A percentile compares a stretch with the other conserved stretches of the same genome.
Evolutionary conservation across 2,113 vertebrate species (phyloP).

Genomic region (Urocolius indicus): DNA sequence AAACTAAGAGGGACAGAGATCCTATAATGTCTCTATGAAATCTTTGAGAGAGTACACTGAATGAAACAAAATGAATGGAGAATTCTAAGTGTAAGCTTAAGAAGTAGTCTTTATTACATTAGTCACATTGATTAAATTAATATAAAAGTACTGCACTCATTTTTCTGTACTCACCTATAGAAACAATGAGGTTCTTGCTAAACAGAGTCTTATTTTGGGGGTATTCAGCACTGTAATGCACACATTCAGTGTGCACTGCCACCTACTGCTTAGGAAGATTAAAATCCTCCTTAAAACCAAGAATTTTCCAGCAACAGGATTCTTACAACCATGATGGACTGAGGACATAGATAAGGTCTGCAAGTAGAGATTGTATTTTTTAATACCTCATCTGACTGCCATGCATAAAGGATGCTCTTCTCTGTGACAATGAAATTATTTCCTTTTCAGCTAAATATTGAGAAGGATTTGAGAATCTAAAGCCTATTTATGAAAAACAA

Average conservation of each 20-base stretch:
- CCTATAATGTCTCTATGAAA: background rate
- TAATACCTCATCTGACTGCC: background rate
- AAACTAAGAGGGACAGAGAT: conserved; percentile 37
- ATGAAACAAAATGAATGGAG: background rate
- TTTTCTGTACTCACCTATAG: background rate
- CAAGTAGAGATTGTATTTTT: background rate
- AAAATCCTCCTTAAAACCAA: background rate
- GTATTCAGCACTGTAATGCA: background rate
- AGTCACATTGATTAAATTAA: background rate
- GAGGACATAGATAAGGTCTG: background rate
- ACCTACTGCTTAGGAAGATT: conserved; percentile 34
- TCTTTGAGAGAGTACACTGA: background rate
- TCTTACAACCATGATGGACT: background rate
- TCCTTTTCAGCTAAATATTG: background rate
- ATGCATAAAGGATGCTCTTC: background rate
- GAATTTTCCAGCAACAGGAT: background rate
- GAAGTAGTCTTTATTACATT: background rate
- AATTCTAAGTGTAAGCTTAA: background rate
- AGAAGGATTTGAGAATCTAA: background rate
- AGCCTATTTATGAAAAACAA: background rate
- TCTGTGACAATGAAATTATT: background rate
- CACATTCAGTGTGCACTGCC: conserved; percentile 5
- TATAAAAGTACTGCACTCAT: background rate
- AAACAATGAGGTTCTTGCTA: background rate
- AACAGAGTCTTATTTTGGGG: background rate